A percentile compares a stretch with the other conserved stretches of the same genome.
These are phyloP conservation scores for Cyclopterus lumpus DNA, from an alignment of 2,797 vertebrate genomes.

Conservation along the genomic window DNA sequence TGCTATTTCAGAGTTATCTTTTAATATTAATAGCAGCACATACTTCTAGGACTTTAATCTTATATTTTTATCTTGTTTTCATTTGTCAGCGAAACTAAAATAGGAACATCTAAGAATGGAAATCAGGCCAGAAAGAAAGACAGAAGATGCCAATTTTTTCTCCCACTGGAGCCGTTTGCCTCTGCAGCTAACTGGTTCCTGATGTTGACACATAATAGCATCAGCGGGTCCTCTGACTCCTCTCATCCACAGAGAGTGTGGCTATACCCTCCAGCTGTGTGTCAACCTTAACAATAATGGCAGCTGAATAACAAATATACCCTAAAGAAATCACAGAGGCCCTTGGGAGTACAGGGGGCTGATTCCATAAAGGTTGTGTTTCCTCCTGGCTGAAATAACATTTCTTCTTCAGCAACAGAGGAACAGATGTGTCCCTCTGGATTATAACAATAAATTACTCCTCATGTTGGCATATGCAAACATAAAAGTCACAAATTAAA, in stretches of 20 bases:
- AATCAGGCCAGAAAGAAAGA: constrained; percentile 39
- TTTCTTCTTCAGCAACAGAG: constrained; percentile 15
- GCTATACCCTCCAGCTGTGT: constrained; percentile 65
- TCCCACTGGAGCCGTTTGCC: constrained; percentile 10
- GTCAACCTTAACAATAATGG: constrained; percentile 66
- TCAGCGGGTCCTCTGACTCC: constrained; percentile 41
- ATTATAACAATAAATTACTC: constrained; percentile 1
- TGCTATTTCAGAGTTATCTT: constrained; percentile 4
- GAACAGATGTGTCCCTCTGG: constrained; percentile 13
- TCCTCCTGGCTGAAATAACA: constrained; percentile 38
- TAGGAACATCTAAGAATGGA: constrained; percentile 50
- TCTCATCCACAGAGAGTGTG: constrained; percentile 44
- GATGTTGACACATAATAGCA: constrained; percentile 43
- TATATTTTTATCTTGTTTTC: constrained; percentile 29
- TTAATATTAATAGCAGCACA: constrained; percentile 36
- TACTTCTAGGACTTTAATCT: constrained; percentile 25
- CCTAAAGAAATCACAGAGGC: constrained; percentile 60
- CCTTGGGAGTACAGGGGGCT: constrained; percentile 39
- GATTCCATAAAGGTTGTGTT: constrained; percentile 60
- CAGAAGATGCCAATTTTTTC: constrained; percentile 20
- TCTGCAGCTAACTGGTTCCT: constrained; percentile 36
- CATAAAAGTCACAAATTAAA: constrained; percentile 2
- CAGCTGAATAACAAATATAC: constrained; percentile 71
- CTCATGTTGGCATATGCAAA: constrained; percentile 8
- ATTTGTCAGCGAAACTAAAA: constrained; percentile 54